Evolutionary conservation across 2,113 vertebrate genomes (phyloP), one percentile per base, ranked within the genome.

Genomic region (Turdus rufiventris): DNA sequence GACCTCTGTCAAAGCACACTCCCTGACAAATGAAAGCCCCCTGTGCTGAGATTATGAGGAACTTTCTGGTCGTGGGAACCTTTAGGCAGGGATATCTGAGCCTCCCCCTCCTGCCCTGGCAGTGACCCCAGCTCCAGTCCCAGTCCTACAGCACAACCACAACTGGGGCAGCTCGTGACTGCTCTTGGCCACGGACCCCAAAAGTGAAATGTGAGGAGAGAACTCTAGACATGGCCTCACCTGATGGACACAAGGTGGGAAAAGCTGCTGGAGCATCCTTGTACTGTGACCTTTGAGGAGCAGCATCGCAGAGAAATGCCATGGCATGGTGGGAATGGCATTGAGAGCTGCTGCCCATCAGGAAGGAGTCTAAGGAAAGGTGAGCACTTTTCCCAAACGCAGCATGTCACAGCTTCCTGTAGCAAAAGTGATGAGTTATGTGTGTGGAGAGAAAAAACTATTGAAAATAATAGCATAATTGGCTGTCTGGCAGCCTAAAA

Each of bases 401-500:
- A 94, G 60, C 14, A 2, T 26, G 38, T 33, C 67, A 42, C 60
- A 71, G 42, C 63, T 86, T 62, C 24, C 73, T 38, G 21, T 18
- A 24, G 56, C 38, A 76, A 40, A 78, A 85, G 33, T 18, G 29
- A 38, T 29, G 51, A 40, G 21, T 66, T 5, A 8, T 15, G 43
- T 33, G 12, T 26, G 42, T 0, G 9, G 10, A 19, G 54, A 60
- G 43, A 47, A 72, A 77, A 75, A 77, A 6, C 6, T 40, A 24
- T 33, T 0, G 8, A 72, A 88, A 93, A 77, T 66, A 81, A 67
- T 43, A 50, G 43, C 31, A 28, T 47, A 85, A 82, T 57, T 72
- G 74, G 7, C 60, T 87, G 88, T 53, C 89, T 92, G 93, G 74
- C 87, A 91, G 48, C 65, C 53, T 76, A 68, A 76, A 94, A 68